A percentile compares a stretch with the other conserved stretches of the same genome.
These are phyloP conservation scores for Ifrita kowaldi DNA, from an alignment of 2,113 vertebrate genomes.

Conservation along the genomic window DNA sequence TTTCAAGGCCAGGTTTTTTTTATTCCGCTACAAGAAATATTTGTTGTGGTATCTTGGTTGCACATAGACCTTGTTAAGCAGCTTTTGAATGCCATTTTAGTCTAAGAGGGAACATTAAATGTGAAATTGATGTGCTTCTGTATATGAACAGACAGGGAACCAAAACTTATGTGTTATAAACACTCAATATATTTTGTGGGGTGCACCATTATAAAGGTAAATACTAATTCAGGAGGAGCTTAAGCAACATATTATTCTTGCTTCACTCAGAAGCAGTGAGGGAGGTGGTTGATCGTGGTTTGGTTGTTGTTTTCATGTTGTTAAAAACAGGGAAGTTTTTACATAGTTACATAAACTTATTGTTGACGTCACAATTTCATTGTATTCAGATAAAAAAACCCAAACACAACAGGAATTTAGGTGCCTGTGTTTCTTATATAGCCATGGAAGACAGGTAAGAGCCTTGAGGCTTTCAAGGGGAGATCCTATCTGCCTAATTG, in stretches of 20 bases:
- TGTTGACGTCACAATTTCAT: neutral
- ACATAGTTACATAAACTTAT: neutral
- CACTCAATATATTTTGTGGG: neutral
- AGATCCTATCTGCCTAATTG: neutral
- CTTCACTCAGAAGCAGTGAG: neutral
- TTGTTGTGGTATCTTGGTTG: too few species aligned
- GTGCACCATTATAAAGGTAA: neutral
- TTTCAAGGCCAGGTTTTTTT: neutral
- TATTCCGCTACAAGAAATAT: too few species aligned
- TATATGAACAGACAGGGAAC: fast-evolving
- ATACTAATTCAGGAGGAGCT: neutral
- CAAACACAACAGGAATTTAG: neutral
- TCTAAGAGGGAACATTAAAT: too few species aligned
- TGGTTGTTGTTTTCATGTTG: neutral
- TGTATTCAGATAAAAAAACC: neutral
- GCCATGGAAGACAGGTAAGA: neutral
- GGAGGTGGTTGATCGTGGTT: neutral
- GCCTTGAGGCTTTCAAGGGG: neutral
- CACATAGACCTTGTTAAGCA: too few species aligned
- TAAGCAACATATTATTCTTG: neutral
- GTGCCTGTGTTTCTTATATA: neutral
- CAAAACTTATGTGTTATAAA: neutral
- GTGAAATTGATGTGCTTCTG: neutral
- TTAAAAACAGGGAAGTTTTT: neutral
- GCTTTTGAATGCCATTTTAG: too few species aligned